These are phyloP conservation scores for Lacerta viridis DNA, from an alignment of 2,797 vertebrate species.

Conservation along the genomic window DNA sequence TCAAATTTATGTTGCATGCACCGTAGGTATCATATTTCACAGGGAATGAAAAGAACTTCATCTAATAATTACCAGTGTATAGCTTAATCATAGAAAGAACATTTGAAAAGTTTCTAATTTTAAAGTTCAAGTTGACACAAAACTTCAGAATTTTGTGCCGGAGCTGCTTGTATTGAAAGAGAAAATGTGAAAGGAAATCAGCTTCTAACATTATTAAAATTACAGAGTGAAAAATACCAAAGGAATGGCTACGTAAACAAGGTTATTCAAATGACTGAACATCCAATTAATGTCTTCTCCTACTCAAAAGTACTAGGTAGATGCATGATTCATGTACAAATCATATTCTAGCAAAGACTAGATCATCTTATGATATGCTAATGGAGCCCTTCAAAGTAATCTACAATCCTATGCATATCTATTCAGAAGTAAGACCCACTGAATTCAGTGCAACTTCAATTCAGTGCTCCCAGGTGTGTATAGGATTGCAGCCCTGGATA, in stretches of 20 bases:
- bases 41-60: neutral
- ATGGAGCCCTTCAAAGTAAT: constrained; percentile 1
- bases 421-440: neutral
- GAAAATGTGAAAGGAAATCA: constrained; percentile 2
- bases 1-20: neutral
- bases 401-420: neutral
- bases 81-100: neutral
- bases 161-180: neutral
- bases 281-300: neutral
- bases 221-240: constrained; percentile 40
- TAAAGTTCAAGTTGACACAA: neutral
- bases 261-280: neutral
- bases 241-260: constrained; percentile 1
- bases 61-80: too few relatives aligned
- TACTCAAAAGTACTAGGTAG: neutral
- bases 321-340: neutral
- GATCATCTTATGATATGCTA: constrained; percentile 26
- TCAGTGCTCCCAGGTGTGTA: neutral
- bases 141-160: neutral
- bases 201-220: constrained; percentile 14
- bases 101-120: neutral
- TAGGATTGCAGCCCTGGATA: neutral
- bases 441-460: neutral
- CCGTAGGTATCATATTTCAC: neutral
- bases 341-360: neutral